Evolutionary conservation across 2,113 vertebrate genomes (phyloP).

Genomic region (Dascyllus trimaculatus): DNA sequence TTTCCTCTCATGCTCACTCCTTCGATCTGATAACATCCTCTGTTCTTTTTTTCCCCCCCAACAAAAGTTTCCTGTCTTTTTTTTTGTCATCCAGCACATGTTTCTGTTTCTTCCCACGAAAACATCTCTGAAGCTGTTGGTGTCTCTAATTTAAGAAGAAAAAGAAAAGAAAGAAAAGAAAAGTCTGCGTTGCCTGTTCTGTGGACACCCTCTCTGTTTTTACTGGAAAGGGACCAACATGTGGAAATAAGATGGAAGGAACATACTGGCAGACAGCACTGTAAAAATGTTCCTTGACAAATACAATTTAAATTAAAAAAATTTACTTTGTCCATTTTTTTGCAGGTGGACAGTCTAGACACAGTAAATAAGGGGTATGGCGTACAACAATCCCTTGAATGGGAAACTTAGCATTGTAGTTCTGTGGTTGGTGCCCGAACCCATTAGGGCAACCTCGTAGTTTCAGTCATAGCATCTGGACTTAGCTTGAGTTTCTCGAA

Average conservation of each 20-base stretch:
- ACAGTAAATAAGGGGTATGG: no score
- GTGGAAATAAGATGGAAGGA: constrained; percentile 64
- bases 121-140: constrained; percentile 34
- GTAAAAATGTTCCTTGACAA: constrained; percentile 26
- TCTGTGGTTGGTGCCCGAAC: no score
- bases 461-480: no score
- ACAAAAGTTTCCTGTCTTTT: constrained; percentile 15
- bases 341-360: no score
- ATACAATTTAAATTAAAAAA: not conserved
- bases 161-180: not conserved
- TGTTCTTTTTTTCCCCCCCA: not conserved
- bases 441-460: no score
- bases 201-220: constrained; percentile 62
- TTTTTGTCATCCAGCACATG: constrained; percentile 21
- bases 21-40: constrained; percentile 55
- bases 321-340: no score
- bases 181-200: constrained; percentile 37
- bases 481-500: no score
- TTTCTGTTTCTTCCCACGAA: constrained; percentile 45
- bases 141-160: constrained; percentile 4
- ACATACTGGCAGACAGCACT: constrained; percentile 28
- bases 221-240: constrained; percentile 77
- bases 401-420: no score
- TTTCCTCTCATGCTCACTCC: constrained; percentile 47
- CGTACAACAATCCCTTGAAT: no score